phyloP scores from a whole-genome alignment of 2,113 vertebrate species.

The Scomber japonicus region DNA sequence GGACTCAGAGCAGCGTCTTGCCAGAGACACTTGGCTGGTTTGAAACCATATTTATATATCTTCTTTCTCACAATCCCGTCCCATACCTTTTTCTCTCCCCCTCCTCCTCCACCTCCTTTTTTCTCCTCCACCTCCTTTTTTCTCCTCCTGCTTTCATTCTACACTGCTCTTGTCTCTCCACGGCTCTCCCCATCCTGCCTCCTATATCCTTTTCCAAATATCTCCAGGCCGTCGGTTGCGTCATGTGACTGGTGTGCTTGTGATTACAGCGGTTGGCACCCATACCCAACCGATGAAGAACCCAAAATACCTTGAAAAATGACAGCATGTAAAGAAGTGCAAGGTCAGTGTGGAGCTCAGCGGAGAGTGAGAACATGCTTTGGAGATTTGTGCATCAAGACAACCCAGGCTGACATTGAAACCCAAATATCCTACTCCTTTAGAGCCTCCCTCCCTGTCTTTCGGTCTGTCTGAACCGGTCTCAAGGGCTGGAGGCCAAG shows the following conservation, averaged over 20 bases:
- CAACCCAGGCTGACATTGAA: constrained; percentile 16
- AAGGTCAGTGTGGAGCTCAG: constrained; percentile 41
- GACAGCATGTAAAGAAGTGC: constrained; percentile 30
- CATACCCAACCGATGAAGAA: constrained; percentile 32
- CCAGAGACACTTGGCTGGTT: constrained; percentile 80
- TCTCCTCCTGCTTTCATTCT: constrained; percentile 52
- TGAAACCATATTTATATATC: constrained; percentile 73
- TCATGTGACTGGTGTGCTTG: constrained; percentile 79
- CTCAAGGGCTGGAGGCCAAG: constrained; percentile 55
- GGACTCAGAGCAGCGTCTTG: constrained; percentile 71
- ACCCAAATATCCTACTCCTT: constrained; percentile 17
- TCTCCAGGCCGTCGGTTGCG: constrained; percentile 78
- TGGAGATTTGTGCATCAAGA: constrained; percentile 2
- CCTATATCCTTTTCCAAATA: constrained; percentile 74
- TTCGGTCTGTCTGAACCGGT: constrained; percentile 33
- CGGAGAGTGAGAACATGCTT: not conserved
- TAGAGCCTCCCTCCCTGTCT: constrained; percentile 9
- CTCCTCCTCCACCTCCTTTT: constrained; percentile 1
- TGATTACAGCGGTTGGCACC: constrained; percentile 78
- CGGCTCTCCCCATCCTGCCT: constrained; percentile 48
- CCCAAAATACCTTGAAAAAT: constrained; percentile 61
- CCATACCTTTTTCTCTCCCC: constrained; percentile 43
- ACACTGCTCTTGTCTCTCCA: constrained; percentile 44
- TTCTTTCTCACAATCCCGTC: constrained; percentile 69
- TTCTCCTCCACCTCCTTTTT: constrained; percentile 1